These are phyloP conservation scores for Cataglyphis altisquamis DNA, from an alignment of 2,888 invertebrate genomes.

Conservation along the genomic window DNA sequence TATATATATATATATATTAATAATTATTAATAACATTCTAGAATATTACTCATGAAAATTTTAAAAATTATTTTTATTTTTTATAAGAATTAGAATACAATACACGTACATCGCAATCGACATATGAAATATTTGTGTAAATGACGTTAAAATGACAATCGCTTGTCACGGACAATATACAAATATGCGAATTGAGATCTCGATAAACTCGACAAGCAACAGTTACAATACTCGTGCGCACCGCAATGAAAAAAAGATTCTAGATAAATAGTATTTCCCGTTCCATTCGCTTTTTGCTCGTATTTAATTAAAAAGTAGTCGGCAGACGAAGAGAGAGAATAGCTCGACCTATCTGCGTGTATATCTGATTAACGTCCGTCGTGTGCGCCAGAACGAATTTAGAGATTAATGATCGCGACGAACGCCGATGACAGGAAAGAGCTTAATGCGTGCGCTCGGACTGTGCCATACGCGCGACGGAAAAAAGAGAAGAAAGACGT, in stretches of 20 bases:
- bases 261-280: conserved; percentile 68
- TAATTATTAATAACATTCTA: neutral
- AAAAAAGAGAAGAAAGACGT: conserved; percentile 67
- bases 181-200: conserved; percentile 63
- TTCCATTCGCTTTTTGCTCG: conserved; percentile 68
- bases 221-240: neutral
- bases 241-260: conserved; percentile 56
- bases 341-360: conserved; percentile 64
- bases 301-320: conserved; percentile 76
- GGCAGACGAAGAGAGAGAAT: conserved; percentile 33
- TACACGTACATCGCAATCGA: neutral
- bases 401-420: conserved; percentile 72
- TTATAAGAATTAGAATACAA: neutral
- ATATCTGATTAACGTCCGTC: conserved; percentile 75
- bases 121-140: neutral
- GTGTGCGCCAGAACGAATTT: conserved; percentile 71
- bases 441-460: conserved; percentile 69
- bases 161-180: conserved; percentile 71
- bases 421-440: conserved; percentile 68
- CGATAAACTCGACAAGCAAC: neutral
- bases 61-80: neutral
- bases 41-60: neutral
- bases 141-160: conserved; percentile 59
- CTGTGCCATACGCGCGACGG: conserved; percentile 1
- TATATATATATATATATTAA: neutral